Base-by-base conservation (phyloP, 1,140 invertebrate genomes). In the Eubasilissa regina region DNA sequence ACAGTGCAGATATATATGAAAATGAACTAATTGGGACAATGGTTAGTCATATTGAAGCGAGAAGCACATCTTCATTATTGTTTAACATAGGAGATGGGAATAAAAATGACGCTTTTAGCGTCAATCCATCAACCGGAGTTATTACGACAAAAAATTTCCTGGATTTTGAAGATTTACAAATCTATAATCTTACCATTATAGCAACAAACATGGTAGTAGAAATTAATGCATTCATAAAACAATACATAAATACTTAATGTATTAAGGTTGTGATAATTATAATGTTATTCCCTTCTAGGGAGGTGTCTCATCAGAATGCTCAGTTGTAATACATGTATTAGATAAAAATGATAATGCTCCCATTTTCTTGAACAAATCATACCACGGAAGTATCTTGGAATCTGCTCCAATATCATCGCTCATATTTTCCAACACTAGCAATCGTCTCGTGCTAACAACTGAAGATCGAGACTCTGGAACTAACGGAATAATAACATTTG, bases 271-370 rank as follows among this genome's bases (percentile, higher is more conserved):
- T 72, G 17, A 17, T 48, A 51, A 13, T 64, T 19, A 25, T 1
- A 4, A 47, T 73, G 19, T 76, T 77, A 72, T 77, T 35, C 25
- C 25, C 25, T 35, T 82, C 77, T 53, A 82, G 81, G 70, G 79
- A n/a, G 56, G 92, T 7, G 90, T 90, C 4, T 91, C 90, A 15
- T 91, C 93, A 0, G 85, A 83, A 7, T 93, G 92, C 77, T 91
- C 90, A 81, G 87, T 94, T 6, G 90, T 94, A 53, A 89, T 95
- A 12, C 93, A 94, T 84, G 90, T 95, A 47, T 85, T 94, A 47
- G 94, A 94, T 85, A 89, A 87, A 75, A 94, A 97, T 86, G 96
- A 97, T 85, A 97, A 97, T 87, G 86, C 91, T 13, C 96, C 96
- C 0, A 87, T 88, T 68, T 97, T 97, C 85, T 84, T 92, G 12